A percentile compares a stretch with the other conserved stretches of the same genome.
Evolutionary conservation across 2,113 vertebrate genomes (phyloP).

Genomic region (Hipposideros armiger): DNA sequence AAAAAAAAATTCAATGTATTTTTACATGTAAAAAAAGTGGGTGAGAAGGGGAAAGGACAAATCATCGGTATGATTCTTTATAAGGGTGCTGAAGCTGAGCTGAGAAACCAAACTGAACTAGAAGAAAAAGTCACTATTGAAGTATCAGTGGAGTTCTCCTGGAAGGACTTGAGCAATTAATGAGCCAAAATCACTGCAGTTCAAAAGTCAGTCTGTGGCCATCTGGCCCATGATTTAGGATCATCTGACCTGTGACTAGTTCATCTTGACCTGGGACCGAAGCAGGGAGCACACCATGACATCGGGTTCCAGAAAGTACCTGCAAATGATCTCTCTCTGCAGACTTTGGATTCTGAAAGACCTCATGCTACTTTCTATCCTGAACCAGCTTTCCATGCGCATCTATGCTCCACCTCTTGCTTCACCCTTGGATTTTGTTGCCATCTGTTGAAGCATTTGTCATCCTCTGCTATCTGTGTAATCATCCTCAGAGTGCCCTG

Average conservation of each 20-base stretch:
- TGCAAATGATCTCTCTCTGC: not conserved
- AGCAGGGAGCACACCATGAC: not conserved
- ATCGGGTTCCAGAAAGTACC: not conserved
- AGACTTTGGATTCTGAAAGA: not conserved
- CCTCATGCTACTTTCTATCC: not conserved
- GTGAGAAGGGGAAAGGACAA: not conserved
- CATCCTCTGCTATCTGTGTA: not conserved
- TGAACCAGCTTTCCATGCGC: not conserved
- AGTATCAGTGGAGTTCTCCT: not conserved
- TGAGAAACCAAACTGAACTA: not conserved
- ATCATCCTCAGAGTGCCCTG: not conserved
- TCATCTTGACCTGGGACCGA: not conserved
- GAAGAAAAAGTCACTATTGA: not conserved
- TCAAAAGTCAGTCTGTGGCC: not conserved
- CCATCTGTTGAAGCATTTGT: not conserved
- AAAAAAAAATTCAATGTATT: not conserved
- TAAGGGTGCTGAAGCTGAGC: not conserved
- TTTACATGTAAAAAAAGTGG: not conserved
- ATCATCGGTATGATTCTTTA: not conserved
- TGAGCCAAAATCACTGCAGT: not conserved
- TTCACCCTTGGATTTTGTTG: not conserved
- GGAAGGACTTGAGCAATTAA: not conserved
- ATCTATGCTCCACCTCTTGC: not conserved
- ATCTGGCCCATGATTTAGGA: not conserved
- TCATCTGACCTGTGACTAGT: not conserved